Percentiles rank a stretch among this genome's conserved stretches.
Evolutionary conservation across 2,113 vertebrate genomes (phyloP).

Genomic region (Saguinus midas): DNA sequence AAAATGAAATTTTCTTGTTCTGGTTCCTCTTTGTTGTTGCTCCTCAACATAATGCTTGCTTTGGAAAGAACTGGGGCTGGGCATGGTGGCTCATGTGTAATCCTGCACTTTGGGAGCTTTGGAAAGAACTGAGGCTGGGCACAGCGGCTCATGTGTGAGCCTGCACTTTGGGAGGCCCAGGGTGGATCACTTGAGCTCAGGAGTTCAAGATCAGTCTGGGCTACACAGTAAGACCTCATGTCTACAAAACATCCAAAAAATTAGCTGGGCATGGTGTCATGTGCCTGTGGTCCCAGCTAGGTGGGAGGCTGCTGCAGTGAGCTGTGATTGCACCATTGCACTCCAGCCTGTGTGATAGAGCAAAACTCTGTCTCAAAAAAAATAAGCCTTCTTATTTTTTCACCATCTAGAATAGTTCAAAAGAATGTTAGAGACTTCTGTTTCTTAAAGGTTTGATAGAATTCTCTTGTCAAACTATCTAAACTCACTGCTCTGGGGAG

Average conservation of each 20-base stretch:
- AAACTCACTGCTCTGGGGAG: not conserved
- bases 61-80: not conserved
- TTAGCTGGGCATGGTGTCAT: too few relatives aligned
- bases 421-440: not conserved
- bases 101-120: not conserved
- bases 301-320: too few relatives aligned
- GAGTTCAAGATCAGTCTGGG: too few relatives aligned
- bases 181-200: too few relatives aligned
- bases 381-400: not conserved
- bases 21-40: not conserved
- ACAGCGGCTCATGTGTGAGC: accelerated
- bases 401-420: not conserved
- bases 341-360: too few relatives aligned
- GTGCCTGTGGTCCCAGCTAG: too few relatives aligned
- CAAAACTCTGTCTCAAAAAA: too few relatives aligned
- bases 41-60: not conserved
- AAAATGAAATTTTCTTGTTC: not conserved
- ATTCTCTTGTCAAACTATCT: not conserved
- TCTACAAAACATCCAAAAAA: too few relatives aligned
- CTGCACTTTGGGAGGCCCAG: too few relatives aligned
- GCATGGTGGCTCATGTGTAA: accelerated
- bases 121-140: not conserved
- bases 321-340: too few relatives aligned
- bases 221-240: too few relatives aligned
- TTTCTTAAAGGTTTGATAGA: not conserved